Base-by-base conservation (phyloP, 2,888 invertebrate genomes). In the Aphidius colemani region DNA sequence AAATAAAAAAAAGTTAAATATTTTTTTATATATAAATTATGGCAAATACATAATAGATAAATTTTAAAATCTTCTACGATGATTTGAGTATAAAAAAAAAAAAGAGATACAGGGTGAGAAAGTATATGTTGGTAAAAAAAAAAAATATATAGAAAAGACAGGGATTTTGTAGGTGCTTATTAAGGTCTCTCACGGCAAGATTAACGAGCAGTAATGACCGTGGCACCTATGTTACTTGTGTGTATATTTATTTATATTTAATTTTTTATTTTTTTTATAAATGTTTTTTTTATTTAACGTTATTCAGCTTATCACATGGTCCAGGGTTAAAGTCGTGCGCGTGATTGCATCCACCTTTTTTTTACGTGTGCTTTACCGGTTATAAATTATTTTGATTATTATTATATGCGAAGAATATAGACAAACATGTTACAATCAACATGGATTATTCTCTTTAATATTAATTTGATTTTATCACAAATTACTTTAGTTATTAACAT, bases 201-300 rank as follows among this genome's bases (percentile, higher is more conserved):
- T 74, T 73, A 74, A 74, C 74, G 74, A 73, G 74, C 72, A 67
- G 70, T 72, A 74, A 74, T 73, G 72, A 72, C 72, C 70, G 70
- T 72, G 71, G 73, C 72, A 72, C 73, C 72, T 70, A 73, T 71
- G 69, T 69, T 69, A 30, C 5, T 30, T 30, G 30, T 30, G 57
- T 51, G 53, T 57, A 58, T 65, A 61, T 51, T 65, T 18, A 43
- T 61, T 61, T 58, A 65, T 61, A 30, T 30, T 30, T 30, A 30
- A 30, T 65, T 65, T 57, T 53, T 65, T 57, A n/a, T 45, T 43
- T 57, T 55, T 30, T 30, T 30, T 30, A 61, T 65, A n/a, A n/a
- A n/a, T n/a, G n/a, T n/a, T n/a, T 60, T 53, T 61, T 48, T 48
- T 49, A 49, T 48, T 59, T 4, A 30, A 4, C 30, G 30, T 30